A percentile compares a stretch with the other conserved stretches of the same genome.
Evolutionary conservation across 2,888 invertebrate species (phyloP).

Genomic region (Plebejus argus): DNA sequence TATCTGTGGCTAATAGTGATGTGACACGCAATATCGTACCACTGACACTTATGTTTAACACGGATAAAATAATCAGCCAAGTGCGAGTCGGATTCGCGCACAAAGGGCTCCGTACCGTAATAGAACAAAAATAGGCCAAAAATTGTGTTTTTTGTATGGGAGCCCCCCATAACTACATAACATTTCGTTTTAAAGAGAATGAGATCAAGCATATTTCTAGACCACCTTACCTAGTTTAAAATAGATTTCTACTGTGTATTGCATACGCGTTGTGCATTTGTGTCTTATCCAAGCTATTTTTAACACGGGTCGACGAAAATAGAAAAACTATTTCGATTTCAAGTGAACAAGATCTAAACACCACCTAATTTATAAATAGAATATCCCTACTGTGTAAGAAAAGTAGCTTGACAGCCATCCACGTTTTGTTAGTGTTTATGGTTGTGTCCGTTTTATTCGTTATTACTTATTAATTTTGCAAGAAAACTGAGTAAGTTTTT

Average conservation of each 20-base stretch:
- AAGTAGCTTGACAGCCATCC: background rate
- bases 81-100: too few species aligned
- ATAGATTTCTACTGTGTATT: background rate
- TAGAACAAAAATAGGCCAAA: too few species aligned
- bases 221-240: background rate
- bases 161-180: too few species aligned
- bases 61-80: background rate
- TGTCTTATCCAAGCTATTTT: background rate
- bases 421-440: too few species aligned
- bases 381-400: background rate
- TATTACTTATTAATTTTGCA: too few species aligned
- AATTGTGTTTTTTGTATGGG: too few species aligned
- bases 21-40: background rate
- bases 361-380: background rate
- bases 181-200: background rate
- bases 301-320: background rate
- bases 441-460: too few species aligned
- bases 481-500: too few species aligned
- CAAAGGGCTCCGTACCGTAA: too few species aligned
- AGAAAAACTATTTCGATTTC: background rate
- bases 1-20: slow-evolving; percentile 22
- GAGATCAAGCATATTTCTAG: background rate
- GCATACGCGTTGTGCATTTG: background rate
- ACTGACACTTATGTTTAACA: slow-evolving; percentile 6
- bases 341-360: background rate